phyloP scores from a whole-genome alignment of 2,888 invertebrate genomes.

The Phragmatobia fuliginosa region DNA sequence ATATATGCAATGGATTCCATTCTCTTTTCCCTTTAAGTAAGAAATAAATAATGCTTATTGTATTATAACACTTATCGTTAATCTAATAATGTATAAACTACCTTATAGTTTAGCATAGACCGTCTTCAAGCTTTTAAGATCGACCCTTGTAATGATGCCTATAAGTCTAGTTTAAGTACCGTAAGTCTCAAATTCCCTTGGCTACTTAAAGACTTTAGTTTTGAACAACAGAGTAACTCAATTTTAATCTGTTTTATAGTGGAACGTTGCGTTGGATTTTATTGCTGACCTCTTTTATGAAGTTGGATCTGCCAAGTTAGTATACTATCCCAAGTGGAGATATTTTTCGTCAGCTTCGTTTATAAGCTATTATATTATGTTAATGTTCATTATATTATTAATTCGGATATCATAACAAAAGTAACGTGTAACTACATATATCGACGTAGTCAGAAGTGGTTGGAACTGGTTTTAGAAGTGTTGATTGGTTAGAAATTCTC shows the following conservation, averaged over 20 bases:
- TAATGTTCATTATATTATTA: too few relatives aligned
- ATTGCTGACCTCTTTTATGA: not conserved
- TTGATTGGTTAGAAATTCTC: not conserved
- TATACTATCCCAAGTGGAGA: not conserved
- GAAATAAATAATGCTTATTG: not conserved
- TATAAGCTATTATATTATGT: too few relatives aligned
- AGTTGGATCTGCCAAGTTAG: slow-evolving; percentile 11
- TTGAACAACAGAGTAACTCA: not conserved
- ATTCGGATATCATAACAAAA: too few relatives aligned
- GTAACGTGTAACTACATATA: too few relatives aligned
- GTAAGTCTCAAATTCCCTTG: not conserved
- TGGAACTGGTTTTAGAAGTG: not conserved
- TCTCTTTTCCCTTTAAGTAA: not conserved
- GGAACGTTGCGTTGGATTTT: not conserved
- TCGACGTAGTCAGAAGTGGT: too few relatives aligned
- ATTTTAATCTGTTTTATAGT: slow-evolving; percentile 1
- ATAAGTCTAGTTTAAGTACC: not conserved
- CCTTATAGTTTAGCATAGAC: not conserved
- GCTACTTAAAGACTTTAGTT: not conserved
- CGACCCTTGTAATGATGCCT: not conserved
- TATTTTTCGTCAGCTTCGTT: not conserved
- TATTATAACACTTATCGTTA: not conserved
- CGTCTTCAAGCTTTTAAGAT: not conserved
- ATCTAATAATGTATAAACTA: not conserved
- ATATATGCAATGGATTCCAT: not conserved